Percentiles rank a stretch among this genome's conserved stretches.
These are phyloP conservation scores for Ctenomys sociabilis DNA, from an alignment of 2,113 vertebrate species.

Conservation along the genomic window DNA sequence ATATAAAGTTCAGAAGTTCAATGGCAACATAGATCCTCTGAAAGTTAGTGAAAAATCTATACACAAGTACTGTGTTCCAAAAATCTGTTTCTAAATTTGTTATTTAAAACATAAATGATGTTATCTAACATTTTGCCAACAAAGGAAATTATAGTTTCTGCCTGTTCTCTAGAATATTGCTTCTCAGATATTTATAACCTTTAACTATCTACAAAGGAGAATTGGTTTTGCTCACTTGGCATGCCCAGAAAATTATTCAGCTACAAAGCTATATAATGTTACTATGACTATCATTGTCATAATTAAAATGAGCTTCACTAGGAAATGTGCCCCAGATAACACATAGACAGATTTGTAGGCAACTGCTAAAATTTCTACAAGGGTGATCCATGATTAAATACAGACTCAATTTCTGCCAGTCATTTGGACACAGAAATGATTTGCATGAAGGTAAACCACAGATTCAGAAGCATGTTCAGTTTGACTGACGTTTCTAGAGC, in stretches of 20 bases:
- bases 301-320: slow-evolving; percentile 39
- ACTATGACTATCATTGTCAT: slow-evolving; percentile 22
- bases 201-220: not conserved
- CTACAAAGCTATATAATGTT: slow-evolving; percentile 8
- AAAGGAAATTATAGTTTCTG: not conserved
- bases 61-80: not conserved
- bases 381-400: slow-evolving; percentile 31
- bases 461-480: not conserved
- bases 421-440: slow-evolving; percentile 34
- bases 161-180: not conserved
- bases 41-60: not conserved
- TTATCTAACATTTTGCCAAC: slow-evolving; percentile 17
- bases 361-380: slow-evolving; percentile 49
- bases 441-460: slow-evolving; percentile 34
- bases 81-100: slow-evolving; percentile 25
- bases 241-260: not conserved
- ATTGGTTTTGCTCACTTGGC: not conserved
- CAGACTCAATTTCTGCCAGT: slow-evolving; percentile 40
- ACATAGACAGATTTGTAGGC: not conserved
- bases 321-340: not conserved
- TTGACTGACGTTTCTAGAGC: not conserved
- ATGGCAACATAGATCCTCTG: not conserved
- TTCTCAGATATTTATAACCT: slow-evolving; percentile 14
- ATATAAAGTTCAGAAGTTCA: not conserved
- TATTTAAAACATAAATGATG: slow-evolving; percentile 8